phyloP scores from a whole-genome alignment of 2,888 invertebrate species.

The Metellina segmentata region DNA sequence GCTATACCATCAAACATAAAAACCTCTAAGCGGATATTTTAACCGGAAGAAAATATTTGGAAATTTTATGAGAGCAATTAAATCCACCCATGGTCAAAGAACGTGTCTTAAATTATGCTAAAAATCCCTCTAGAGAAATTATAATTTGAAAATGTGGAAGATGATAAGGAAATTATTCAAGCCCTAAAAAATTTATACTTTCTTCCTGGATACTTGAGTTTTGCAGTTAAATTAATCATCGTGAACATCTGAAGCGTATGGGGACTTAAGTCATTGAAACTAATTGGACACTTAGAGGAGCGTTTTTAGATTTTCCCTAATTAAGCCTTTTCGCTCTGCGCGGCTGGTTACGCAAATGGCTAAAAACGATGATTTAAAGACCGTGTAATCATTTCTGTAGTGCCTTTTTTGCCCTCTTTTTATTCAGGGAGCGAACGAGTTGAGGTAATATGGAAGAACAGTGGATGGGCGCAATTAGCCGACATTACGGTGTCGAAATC shows the following conservation, averaged over 20 bases:
- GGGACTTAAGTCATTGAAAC: slow-evolving; percentile 54
- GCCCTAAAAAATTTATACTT: slow-evolving; percentile 31
- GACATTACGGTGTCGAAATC: slow-evolving; percentile 28
- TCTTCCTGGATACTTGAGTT: slow-evolving; percentile 35
- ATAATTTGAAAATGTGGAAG: slow-evolving; percentile 41
- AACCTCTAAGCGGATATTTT: not conserved
- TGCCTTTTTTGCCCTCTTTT: slow-evolving; percentile 26
- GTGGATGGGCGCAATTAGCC: slow-evolving; percentile 40
- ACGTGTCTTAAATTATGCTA: slow-evolving; percentile 14
- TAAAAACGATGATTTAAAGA: slow-evolving; percentile 60
- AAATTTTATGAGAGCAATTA: slow-evolving; percentile 17
- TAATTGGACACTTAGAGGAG: slow-evolving; percentile 59
- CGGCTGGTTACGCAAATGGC: slow-evolving; percentile 36
- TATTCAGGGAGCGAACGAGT: not conserved
- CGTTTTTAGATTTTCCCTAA: slow-evolving; percentile 58
- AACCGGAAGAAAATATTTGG: not conserved
- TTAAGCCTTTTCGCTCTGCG: slow-evolving; percentile 44
- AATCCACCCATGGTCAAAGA: slow-evolving; percentile 3
- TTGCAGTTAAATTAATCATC: slow-evolving; percentile 59
- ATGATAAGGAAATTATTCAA: slow-evolving; percentile 48
- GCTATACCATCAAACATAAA: not conserved
- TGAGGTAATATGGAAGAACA: not conserved
- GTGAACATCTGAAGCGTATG: slow-evolving; percentile 31
- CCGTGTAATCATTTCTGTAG: slow-evolving; percentile 58
- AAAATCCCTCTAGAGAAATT: not conserved